These are phyloP conservation scores for Norana najaformis DNA, from an alignment of 2,888 invertebrate species.

Conservation along the genomic window DNA sequence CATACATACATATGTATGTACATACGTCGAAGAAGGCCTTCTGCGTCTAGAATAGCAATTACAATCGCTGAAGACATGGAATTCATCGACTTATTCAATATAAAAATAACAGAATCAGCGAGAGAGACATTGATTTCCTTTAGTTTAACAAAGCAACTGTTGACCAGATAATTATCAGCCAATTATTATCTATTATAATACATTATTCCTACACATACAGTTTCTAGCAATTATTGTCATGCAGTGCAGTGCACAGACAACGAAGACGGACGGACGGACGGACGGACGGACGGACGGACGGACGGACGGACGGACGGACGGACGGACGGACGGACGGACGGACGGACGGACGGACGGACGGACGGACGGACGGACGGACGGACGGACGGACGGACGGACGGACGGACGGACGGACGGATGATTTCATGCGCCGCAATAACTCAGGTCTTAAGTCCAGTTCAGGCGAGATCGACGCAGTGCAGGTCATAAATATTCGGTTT, in stretches of 20 bases:
- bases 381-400: not conserved
- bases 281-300: not conserved
- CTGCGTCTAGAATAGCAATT: too few species aligned
- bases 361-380: too few species aligned
- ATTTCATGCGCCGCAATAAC: not conserved
- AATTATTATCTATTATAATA: too few species aligned
- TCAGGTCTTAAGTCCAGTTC: not conserved
- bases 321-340: not conserved
- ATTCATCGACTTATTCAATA: too few species aligned
- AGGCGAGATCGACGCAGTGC: not conserved
- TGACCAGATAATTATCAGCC: too few species aligned
- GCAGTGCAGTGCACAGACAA: not conserved
- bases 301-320: not conserved
- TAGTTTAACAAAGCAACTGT: not conserved
- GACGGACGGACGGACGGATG: not conserved
- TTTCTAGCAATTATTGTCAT: not conserved
- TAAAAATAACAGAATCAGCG: too few species aligned
- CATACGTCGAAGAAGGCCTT: not conserved
- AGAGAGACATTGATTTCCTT: not conserved
- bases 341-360: not conserved
- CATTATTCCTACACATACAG: too few species aligned
- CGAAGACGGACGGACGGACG: not conserved
- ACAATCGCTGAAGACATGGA: too few species aligned
- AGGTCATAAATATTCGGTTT: constrained; percentile 13
- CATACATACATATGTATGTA: not conserved